Evolutionary conservation across 2,113 vertebrate genomes (phyloP).

Genomic region (Eurypyga helias): DNA sequence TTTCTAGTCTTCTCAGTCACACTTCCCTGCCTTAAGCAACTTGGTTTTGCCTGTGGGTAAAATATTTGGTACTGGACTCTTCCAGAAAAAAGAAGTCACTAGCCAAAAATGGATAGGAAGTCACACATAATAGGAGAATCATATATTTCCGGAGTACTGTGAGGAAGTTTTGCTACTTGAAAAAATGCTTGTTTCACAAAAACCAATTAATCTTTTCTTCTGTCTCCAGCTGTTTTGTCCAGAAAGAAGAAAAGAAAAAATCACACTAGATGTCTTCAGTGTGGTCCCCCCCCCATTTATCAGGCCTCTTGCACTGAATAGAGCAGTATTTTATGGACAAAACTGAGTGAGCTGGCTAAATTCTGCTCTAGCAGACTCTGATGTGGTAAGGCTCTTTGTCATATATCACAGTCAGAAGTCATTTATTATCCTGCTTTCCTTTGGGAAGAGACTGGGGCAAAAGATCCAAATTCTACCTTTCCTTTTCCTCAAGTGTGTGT

Average conservation of each 20-base stretch:
- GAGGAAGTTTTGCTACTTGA: slow-evolving; percentile 43
- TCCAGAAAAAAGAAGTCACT: slow-evolving; percentile 55
- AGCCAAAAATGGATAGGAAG: slow-evolving; percentile 54
- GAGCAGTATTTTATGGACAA: slow-evolving; percentile 63
- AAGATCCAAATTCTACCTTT: slow-evolving; percentile 63
- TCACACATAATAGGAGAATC: slow-evolving; percentile 25
- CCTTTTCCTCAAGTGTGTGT: slow-evolving; percentile 48
- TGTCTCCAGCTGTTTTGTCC: slow-evolving; percentile 1
- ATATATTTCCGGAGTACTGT: slow-evolving; percentile 17
- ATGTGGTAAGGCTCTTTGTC: slow-evolving; percentile 72
- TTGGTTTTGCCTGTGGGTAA: slow-evolving; percentile 37
- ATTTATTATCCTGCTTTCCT: slow-evolving; percentile 75
- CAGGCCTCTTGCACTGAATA: slow-evolving; percentile 58
- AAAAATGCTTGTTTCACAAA: slow-evolving; percentile 42
- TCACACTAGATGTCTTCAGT: slow-evolving; percentile 26
- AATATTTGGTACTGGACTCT: slow-evolving; percentile 35
- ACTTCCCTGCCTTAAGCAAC: slow-evolving; percentile 9
- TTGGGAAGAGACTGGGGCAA: slow-evolving; percentile 66
- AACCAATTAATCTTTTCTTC: slow-evolving; percentile 42
- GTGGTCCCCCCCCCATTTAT: slow-evolving; percentile 61
- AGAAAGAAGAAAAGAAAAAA: slow-evolving; percentile 15
- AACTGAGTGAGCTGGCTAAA: slow-evolving; percentile 69
- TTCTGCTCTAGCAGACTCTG: slow-evolving; percentile 65
- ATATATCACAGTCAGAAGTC: slow-evolving; percentile 71
- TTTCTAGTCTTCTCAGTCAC: not conserved